phyloP scores from a whole-genome alignment of 2,888 invertebrate genomes.

The Sicus ferrugineus region DNA sequence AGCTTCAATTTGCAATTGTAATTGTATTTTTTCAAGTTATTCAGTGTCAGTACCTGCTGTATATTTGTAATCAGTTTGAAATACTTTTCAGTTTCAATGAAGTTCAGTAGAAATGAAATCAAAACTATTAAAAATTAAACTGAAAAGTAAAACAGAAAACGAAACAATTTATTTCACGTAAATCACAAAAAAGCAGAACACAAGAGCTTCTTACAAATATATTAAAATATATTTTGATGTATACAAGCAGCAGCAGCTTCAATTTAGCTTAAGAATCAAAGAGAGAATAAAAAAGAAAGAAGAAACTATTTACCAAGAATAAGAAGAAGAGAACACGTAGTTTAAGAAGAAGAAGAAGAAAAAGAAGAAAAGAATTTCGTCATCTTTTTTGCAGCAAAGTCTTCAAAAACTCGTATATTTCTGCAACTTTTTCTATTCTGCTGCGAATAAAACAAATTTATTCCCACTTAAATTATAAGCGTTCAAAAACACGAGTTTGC shows the following conservation, averaged over 20 bases:
- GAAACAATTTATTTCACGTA: slow-evolving; percentile 1
- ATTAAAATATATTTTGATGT: slow-evolving; percentile 30
- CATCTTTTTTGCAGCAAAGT: too few species aligned
- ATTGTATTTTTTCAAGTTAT: slow-evolving; percentile 23
- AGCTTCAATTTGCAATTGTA: slow-evolving; percentile 25
- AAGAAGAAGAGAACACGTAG: background rate
- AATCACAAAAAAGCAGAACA: slow-evolving; percentile 17
- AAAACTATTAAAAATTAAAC: too few species aligned
- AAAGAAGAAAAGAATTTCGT: background rate
- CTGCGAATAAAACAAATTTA: background rate
- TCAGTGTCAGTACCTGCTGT: slow-evolving; percentile 33
- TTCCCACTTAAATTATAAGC: background rate
- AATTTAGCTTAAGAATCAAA: slow-evolving; percentile 10
- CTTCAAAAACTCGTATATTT: too few species aligned
- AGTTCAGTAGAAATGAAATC: background rate
- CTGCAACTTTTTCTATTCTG: too few species aligned
- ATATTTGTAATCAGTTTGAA: background rate
- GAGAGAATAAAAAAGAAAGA: too few species aligned
- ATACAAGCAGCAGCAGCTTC: slow-evolving; percentile 27
- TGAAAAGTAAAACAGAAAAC: background rate
- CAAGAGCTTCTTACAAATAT: slow-evolving; percentile 27
- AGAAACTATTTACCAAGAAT: slow-evolving; percentile 29
- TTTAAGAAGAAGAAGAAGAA: background rate
- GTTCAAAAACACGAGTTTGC: background rate
- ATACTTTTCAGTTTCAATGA: background rate